phyloP scores from a whole-genome alignment of 2,888 invertebrate genomes.

The Tryphoninae sp. region DNA sequence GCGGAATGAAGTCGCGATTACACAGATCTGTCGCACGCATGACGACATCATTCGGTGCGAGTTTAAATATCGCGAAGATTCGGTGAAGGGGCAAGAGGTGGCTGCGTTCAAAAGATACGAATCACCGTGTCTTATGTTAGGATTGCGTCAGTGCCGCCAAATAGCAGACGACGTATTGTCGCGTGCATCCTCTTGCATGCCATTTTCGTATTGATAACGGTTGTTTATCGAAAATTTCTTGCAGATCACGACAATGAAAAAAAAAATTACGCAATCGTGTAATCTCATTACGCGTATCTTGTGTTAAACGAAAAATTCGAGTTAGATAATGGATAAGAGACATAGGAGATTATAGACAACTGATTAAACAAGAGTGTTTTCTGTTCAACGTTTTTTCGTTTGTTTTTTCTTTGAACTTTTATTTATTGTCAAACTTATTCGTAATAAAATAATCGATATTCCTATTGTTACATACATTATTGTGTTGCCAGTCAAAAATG shows the following conservation, averaged over 20 bases:
- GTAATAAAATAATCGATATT: constrained; percentile 27
- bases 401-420: neutral
- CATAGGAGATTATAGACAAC: neutral
- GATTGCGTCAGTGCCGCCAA: constrained; percentile 33
- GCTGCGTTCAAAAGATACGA: constrained; percentile 25
- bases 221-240: neutral
- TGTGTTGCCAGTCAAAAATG: neutral
- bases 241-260: neutral
- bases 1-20: constrained; percentile 15
- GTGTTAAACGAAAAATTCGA: neutral
- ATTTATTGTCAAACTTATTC: constrained; percentile 43
- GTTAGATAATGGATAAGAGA: neutral
- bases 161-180: constrained; percentile 6
- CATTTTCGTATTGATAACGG: neutral
- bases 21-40: constrained; percentile 15
- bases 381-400: neutral
- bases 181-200: neutral
- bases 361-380: neutral
- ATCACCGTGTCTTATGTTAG: constrained; percentile 5
- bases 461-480: neutral
- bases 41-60: constrained; percentile 29
- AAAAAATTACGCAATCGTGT: neutral
- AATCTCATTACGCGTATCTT: neutral
- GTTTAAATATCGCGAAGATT: constrained; percentile 19
- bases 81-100: neutral